These are phyloP conservation scores for Atherinomorus stipes DNA, from an alignment of 2,113 vertebrate species.

Conservation along the genomic window DNA sequence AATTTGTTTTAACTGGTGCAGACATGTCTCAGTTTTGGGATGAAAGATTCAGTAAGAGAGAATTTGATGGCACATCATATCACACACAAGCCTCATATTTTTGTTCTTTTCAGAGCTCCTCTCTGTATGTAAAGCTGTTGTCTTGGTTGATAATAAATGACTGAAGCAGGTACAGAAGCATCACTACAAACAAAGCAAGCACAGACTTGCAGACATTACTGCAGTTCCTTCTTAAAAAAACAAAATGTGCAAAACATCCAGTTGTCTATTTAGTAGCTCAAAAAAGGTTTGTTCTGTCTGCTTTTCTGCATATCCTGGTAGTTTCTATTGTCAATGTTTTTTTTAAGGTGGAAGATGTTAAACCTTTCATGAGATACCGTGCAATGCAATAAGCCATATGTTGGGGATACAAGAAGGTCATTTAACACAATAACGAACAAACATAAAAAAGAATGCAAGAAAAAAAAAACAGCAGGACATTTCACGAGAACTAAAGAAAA, in stretches of 20 bases:
- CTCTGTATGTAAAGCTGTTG: not conserved
- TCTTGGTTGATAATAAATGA: not conserved
- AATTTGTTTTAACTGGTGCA: not conserved
- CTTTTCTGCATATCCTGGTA: too few species aligned
- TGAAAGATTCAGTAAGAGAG: not conserved
- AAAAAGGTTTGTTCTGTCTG: too few species aligned
- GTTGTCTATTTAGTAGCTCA: too few species aligned
- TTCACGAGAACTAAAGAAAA: too few species aligned
- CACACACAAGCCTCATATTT: not conserved
- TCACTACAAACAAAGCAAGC: not conserved
- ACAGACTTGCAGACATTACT: not conserved
- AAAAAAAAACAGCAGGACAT: too few species aligned
- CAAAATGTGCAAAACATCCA: not conserved
- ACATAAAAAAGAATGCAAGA: too few species aligned
- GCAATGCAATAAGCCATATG: too few species aligned
- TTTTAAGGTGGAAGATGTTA: too few species aligned
- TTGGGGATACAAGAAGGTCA: too few species aligned
- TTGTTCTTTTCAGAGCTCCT: not conserved
- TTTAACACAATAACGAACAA: too few species aligned
- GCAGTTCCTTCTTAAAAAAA: not conserved
- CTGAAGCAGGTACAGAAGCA: not conserved
- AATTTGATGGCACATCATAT: not conserved
- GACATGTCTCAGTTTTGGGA: not conserved
- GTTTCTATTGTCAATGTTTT: too few species aligned
- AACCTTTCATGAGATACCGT: too few species aligned